Base-by-base conservation (phyloP, 1,140 invertebrate species). In the Drosophila insularis region DNA sequence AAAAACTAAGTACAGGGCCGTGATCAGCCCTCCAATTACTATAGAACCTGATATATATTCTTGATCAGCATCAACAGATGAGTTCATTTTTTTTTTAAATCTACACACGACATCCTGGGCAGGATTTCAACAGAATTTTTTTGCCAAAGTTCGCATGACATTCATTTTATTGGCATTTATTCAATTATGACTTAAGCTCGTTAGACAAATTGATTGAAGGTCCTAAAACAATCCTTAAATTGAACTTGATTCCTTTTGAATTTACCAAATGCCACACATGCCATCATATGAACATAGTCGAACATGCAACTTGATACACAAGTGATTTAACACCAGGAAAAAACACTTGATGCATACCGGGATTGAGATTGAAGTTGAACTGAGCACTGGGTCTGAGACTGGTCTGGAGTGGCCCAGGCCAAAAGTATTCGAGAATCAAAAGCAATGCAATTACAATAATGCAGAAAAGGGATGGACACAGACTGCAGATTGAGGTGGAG, bases 371-470 rank as follows among this genome's bases (percentile, higher is more conserved):
- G 14, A 6, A 23, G 23, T 23, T 23, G 23, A 23, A 23, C 2
- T 23, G 23, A 23, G 23, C 4, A 23, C 23, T 23, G 23, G 23
- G 2, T 23, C 3, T 23, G 23, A 4, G n/a, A n/a, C n/a, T n/a
- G n/a, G n/a, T n/a, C 4, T 3, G 27, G 27, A 6, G 27, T 27
- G 8, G 43, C 8, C 8, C 17, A 19, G 17, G 17, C 8, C 17
- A 50, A 7, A 10, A 21, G 43, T 19, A 50, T 21, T 50, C 43
- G 19, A 19, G 43, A 50, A 50, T 50, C 43, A 50, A 50, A 56
- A n/a, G 27, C 43, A 39, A 31, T 64, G 37, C 62, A 43, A 53
- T 64, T 46, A 35, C 31, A 53, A 64, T 64, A 53, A 50, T 64
- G 31, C 43, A 46, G 21, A 23, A 64, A n/a, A 19, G 32, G 14